Conservation (phyloP, 2,888 invertebrate genomes). For the Trachelus stipa region DNA sequence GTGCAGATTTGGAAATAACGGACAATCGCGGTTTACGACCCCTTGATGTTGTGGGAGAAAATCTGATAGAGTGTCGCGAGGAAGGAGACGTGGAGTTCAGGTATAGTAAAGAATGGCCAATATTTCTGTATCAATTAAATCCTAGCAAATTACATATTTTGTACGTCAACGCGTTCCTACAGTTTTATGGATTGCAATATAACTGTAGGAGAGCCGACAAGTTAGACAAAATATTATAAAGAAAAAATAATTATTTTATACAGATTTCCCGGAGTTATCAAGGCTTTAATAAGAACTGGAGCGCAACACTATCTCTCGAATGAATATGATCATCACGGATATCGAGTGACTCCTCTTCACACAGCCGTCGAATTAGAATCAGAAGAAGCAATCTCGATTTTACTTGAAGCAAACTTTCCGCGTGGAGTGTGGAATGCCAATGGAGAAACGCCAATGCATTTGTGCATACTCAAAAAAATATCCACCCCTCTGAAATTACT, state of each 20-base stretch:
- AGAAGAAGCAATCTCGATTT: slow-evolving; percentile 64
- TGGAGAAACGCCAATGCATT: slow-evolving; percentile 69
- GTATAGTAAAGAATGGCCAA: slow-evolving; percentile 2
- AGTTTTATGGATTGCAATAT: no score
- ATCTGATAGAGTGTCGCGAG: slow-evolving; percentile 38
- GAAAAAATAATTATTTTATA: not conserved
- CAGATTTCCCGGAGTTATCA: slow-evolving; percentile 18
- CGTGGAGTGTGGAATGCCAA: slow-evolving; percentile 65
- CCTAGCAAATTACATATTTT: no score
- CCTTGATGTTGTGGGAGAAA: slow-evolving; percentile 69
- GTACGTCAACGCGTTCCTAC: no score
- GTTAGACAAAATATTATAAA: no score
- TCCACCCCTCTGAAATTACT: slow-evolving; percentile 67
- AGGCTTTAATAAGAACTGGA: slow-evolving; percentile 20
- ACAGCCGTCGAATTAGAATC: slow-evolving; percentile 68
- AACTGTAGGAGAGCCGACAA: no score
- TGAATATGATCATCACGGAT: slow-evolving; percentile 13
- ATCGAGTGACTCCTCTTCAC: slow-evolving; percentile 68
- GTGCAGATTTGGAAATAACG: slow-evolving; percentile 67
- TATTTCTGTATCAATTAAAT: no score
- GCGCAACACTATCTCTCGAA: slow-evolving; percentile 17
- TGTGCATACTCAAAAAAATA: slow-evolving; percentile 67
- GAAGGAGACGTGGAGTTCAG: slow-evolving; percentile 53
- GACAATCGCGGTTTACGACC: slow-evolving; percentile 68
- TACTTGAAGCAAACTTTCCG: slow-evolving; percentile 66